Evolutionary conservation across 2,113 vertebrate genomes (phyloP), one percentile per base, ranked within the genome.

Genomic region (Oryzias melastigma): DNA sequence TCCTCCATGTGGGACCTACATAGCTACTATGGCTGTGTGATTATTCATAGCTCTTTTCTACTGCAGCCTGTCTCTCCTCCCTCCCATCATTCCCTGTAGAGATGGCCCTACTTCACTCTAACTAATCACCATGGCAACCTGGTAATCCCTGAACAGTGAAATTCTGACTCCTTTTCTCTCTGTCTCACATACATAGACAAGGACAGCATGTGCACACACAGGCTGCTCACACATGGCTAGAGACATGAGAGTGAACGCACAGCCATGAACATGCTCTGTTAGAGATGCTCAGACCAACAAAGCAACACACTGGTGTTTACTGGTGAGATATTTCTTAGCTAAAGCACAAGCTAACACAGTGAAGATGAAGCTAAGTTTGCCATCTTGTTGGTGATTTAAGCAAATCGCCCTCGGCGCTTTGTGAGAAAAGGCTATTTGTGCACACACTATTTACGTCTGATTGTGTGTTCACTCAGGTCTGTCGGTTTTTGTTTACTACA

Each of bases 51-150:
- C 70, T 73, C 59, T 68, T 77, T 78, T 75, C 48, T 65, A 75
- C 80, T 43, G 57, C 78, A 58, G 74, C 40, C 75, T 77, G 48
- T 77, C 78, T 77, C 71, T 80, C 76, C 65, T 73, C 80, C 66
- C 73, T 75, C 62, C 49, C 63, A 51, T 74, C 71, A 12, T 55
- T 88, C 87, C 78, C 84, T 50, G 55, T 73, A 83, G 85, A 81
- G 67, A 84, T 62, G 77, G 85, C 72, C 81, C 74, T 85, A 80
- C 83, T 81, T 89, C 80, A 72, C 84, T 78, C 80, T 74, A 76
- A 85, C 86, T 87, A 89, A 89, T 91, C 84, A 85, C 89, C 87
- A 91, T 91, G 88, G 90, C 88, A 92, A 90, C 87, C 81, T 75
- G 79, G 84, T 88, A 90, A 91, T 91, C 85, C 84, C 84, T 83